A percentile compares a stretch with the other conserved stretches of the same genome.
phyloP scores from a whole-genome alignment of 2,113 vertebrate genomes.

The Delphinus delphis region DNA sequence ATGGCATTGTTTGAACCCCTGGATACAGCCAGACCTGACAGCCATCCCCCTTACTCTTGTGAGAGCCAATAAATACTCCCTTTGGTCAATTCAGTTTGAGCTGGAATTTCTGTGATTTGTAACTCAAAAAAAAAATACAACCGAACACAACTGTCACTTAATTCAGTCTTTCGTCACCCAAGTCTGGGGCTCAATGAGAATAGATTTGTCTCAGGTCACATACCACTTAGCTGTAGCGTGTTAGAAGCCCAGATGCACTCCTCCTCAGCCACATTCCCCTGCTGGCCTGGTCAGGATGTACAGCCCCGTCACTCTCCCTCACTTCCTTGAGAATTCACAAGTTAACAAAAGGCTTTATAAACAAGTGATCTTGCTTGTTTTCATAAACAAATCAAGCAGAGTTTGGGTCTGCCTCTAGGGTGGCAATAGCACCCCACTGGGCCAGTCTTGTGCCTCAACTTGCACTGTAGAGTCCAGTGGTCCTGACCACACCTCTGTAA shows the following conservation, averaged over 20 bases:
- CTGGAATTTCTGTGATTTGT: neutral
- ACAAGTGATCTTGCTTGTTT: neutral
- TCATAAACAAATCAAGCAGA: neutral
- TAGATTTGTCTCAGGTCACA: neutral
- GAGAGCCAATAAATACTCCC: neutral
- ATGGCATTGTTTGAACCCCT: neutral
- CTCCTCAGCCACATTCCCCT: neutral
- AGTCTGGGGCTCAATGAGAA: neutral
- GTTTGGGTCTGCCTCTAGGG: neutral
- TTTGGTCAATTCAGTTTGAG: neutral
- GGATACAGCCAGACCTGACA: neutral
- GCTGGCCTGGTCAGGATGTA: neutral
- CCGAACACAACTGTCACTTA: neutral
- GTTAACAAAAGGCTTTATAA: neutral
- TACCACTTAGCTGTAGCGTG: neutral
- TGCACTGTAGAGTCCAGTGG: neutral
- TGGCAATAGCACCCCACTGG: neutral
- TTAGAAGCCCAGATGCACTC: neutral
- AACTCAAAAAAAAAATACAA: neutral
- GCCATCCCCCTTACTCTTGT: neutral
- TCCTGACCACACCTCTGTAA: neutral
- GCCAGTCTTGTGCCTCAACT: neutral
- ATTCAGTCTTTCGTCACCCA: neutral
- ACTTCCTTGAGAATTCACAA: neutral
- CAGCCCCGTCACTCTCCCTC: no score